These are phyloP conservation scores for Lagopus muta DNA, from an alignment of 2,113 vertebrate genomes.

Conservation along the genomic window DNA sequence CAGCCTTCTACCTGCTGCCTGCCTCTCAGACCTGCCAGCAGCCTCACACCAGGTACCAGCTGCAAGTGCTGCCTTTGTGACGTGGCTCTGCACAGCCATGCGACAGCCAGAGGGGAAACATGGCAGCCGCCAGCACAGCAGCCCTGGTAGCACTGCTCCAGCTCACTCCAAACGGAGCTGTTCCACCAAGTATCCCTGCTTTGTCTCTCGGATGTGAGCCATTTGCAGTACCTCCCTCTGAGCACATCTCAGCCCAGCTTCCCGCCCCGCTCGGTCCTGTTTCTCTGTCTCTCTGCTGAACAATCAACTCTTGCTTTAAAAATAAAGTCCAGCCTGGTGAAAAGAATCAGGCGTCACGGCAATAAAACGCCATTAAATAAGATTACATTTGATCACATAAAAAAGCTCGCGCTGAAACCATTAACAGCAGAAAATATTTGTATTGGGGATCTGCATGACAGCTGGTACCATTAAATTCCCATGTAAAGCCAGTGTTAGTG, in stretches of 20 bases:
- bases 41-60: too few species aligned
- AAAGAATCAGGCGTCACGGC: background rate
- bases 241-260: background rate
- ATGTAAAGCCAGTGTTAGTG: background rate
- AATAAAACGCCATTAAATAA: conserved; percentile 22
- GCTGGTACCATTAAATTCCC: conserved; percentile 26
- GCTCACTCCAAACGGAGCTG: background rate
- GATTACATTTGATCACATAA: conserved; percentile 19
- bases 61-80: too few species aligned
- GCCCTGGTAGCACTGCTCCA: background rate
- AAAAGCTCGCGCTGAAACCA: conserved; percentile 10
- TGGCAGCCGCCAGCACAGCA: rapidly evolving
- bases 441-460: background rate
- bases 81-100: too few species aligned
- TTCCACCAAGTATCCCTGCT: background rate
- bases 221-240: background rate
- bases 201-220: background rate
- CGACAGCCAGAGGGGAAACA: background rate
- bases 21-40: too few species aligned
- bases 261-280: rapidly evolving
- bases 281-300: background rate
- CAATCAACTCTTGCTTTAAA: background rate
- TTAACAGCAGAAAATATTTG: conserved; percentile 19
- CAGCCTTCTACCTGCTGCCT: background rate
- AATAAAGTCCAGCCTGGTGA: background rate